phyloP scores from a whole-genome alignment of 2,888 invertebrate species.

The Clepsis dumicolana region DNA sequence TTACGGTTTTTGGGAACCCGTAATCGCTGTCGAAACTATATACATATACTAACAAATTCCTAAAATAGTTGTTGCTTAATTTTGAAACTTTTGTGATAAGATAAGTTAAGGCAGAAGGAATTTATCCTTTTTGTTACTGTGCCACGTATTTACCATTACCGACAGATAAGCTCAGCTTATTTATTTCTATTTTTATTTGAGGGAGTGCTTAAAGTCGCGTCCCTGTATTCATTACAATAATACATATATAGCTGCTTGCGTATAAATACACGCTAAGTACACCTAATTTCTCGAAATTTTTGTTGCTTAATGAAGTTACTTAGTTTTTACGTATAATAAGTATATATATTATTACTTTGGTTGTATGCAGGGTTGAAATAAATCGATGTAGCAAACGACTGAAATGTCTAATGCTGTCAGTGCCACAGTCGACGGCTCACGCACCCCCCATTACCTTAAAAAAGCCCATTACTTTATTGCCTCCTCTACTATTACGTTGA shows the following conservation, averaged over 20 bases:
- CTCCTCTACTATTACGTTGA: conserved; percentile 30
- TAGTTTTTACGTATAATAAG: background rate
- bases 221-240: too few relatives aligned
- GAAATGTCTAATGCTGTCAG: conserved; percentile 10
- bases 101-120: background rate
- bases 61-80: conserved; percentile 20
- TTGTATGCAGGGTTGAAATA: conserved; percentile 8
- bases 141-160: background rate
- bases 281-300: too few relatives aligned
- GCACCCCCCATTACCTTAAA: conserved; percentile 43
- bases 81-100: background rate
- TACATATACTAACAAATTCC: background rate
- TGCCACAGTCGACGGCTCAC: conserved; percentile 28
- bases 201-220: too few relatives aligned
- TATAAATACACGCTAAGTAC: too few relatives aligned
- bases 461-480: conserved; percentile 45
- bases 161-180: background rate
- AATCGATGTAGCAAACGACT: background rate
- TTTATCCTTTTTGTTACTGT: background rate
- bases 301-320: background rate
- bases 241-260: too few relatives aligned
- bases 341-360: background rate
- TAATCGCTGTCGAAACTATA: conserved; percentile 6
- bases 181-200: too few relatives aligned
- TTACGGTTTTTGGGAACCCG: background rate